Evolutionary conservation across 2,888 invertebrate species (phyloP).

Genomic region (Hesperia comma): DNA sequence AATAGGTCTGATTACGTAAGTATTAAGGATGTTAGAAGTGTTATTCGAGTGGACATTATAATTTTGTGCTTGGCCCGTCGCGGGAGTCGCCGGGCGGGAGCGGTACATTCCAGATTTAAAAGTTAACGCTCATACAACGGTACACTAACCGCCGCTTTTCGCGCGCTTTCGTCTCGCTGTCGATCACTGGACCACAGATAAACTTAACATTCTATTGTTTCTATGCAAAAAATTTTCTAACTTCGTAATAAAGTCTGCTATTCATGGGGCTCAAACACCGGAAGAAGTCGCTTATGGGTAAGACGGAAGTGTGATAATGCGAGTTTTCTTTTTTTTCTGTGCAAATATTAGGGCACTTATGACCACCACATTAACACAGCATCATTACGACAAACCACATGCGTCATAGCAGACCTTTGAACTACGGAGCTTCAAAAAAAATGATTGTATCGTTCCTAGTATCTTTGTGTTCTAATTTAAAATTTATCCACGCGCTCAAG

Average conservation of each 20-base stretch:
- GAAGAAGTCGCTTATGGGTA: no score
- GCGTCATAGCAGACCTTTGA: neutral
- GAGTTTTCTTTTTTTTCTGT: no score
- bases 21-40: neutral
- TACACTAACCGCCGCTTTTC: constrained; percentile 65
- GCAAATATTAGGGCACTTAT: no score
- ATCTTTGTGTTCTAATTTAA: no score
- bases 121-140: constrained; percentile 67
- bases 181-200: constrained; percentile 39
- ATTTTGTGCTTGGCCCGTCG: constrained; percentile 42
- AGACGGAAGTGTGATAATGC: no score
- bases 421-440: neutral
- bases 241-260: neutral
- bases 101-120: constrained; percentile 60
- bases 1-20: neutral
- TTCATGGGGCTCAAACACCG: no score
- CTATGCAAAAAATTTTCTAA: constrained; percentile 1
- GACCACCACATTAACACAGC: no score
- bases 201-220: constrained; percentile 1
- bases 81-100: constrained; percentile 51
- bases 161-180: constrained; percentile 58
- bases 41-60: neutral
- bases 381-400: neutral
- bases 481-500: no score
- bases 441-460: no score